phyloP scores from a whole-genome alignment of 1,140 invertebrate genomes.

The Pissodes strobi region DNA sequence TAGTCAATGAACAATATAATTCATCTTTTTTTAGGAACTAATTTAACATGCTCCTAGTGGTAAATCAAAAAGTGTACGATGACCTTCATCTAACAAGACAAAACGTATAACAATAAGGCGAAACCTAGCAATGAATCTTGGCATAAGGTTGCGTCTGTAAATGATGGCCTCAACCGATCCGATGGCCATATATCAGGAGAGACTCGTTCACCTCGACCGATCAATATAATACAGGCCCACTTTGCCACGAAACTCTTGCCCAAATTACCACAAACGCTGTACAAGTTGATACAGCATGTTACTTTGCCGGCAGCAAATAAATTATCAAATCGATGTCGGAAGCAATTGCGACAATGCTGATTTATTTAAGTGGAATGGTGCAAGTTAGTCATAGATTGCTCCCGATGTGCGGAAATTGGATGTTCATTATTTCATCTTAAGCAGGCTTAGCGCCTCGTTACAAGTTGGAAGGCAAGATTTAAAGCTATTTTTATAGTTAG shows the following conservation, averaged over 20 bases:
- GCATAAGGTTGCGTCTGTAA: neutral
- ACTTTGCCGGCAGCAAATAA: conserved; percentile 17
- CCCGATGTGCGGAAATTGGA: conserved; percentile 2
- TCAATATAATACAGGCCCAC: conserved; percentile 11
- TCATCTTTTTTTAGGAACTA: too few species aligned
- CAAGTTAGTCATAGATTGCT: conserved; percentile 8
- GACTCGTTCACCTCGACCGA: neutral
- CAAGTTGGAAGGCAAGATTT: too few species aligned
- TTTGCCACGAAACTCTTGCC: conserved; percentile 14
- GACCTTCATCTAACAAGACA: too few species aligned
- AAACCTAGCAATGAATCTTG: too few species aligned
- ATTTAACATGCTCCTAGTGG: too few species aligned
- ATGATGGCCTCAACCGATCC: neutral
- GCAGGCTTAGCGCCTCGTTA: too few species aligned
- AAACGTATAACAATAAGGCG: too few species aligned
- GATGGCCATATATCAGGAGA: neutral
- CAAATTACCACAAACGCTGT: conserved; percentile 7
- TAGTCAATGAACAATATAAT: too few species aligned
- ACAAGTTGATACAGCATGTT: conserved; percentile 23
- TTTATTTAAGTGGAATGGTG: conserved; percentile 21
- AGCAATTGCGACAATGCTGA: conserved; percentile 24
- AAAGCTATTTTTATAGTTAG: too few species aligned
- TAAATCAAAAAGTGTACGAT: too few species aligned
- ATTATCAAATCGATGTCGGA: conserved; percentile 24
- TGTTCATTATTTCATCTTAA: conserved; percentile 12